Conservation (phyloP, 2,888 invertebrate genomes). For the Zonitis immaculata region DNA sequence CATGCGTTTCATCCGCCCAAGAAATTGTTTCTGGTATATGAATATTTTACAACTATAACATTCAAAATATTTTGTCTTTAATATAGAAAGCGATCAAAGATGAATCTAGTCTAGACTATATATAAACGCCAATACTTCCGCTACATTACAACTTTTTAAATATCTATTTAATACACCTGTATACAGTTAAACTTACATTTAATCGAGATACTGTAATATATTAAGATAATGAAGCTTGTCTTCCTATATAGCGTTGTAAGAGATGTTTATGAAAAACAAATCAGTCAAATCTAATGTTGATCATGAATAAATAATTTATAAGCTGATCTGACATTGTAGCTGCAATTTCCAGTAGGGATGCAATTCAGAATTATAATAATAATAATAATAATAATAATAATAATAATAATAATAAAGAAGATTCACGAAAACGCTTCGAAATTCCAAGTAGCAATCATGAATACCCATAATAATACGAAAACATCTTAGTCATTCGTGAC, state of each 20-base stretch:
- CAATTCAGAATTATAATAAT: constrained; percentile 12
- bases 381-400: constrained; percentile 13
- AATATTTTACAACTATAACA: neutral
- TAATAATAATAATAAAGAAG: too few species aligned
- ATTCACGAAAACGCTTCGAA: constrained; percentile 26
- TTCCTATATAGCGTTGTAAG: too few species aligned
- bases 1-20: constrained; percentile 1
- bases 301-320: neutral
- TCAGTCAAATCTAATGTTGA: neutral
- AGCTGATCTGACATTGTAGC: too few species aligned
- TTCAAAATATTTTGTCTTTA: neutral
- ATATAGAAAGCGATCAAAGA: neutral
- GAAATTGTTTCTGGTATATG: neutral
- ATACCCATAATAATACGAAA: constrained; percentile 26
- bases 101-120: neutral
- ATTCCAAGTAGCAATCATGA: constrained; percentile 28
- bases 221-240: neutral
- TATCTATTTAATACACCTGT: neutral
- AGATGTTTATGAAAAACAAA: too few species aligned
- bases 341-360: constrained; percentile 12
- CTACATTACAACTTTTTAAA: neutral
- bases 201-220: neutral
- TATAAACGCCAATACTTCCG: neutral
- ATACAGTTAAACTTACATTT: neutral
- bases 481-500: constrained; percentile 29